Base-by-base conservation (phyloP, 2,113 vertebrate genomes). In the Caracal caracal region DNA sequence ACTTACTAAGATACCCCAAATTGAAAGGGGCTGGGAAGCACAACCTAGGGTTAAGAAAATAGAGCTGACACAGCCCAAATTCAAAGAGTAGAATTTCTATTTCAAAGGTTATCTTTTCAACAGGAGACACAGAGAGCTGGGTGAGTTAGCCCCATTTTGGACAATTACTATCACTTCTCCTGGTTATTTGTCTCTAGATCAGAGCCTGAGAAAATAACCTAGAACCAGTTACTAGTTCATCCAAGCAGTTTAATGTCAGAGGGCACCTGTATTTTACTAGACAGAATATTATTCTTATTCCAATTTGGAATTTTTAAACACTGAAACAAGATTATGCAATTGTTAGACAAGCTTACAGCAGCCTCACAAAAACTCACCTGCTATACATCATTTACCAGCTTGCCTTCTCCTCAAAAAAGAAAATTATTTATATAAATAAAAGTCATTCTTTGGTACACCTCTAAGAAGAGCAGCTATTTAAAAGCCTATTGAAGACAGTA, bases 291-390 rank as follows among this genome's bases (percentile, higher is more conserved):
- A 70, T 51, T 80, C 49, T 81, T 85, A 89, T 35, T 79, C 65
- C 12, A 84, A 82, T 40, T 85, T 65, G 13, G 30, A 95, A 95
- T 80, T 86, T 84, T 90, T 37, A 80, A 90, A 89, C 10, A 88
- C 30, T 68, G 47, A 88, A 87, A 81, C 28, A 66, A 24, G 43
- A 10, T 80, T 66, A 40, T 3, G 10, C 43, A 89, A 91, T 83
- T n/a, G 73, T 63, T n/a, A 97, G 40, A 76, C 10, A 96, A 93
- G 19, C 63, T 86, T 81, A 86, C 5, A 33, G 22, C 30, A 91
- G 65, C 10, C 19, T 88, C 87, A 93, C 19, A 96, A 95, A 96
- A 92, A 81, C 56, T 73, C n/a, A 68, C 28, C 43, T 95, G 66
- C 15, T 78, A 13, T 5, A 84, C 89, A 95, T 68, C 33, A 61